A percentile compares a stretch with the other conserved stretches of the same genome.
Conservation (phyloP, 2,797 vertebrate species). For the Catamblyrhynchus diadema region DNA sequence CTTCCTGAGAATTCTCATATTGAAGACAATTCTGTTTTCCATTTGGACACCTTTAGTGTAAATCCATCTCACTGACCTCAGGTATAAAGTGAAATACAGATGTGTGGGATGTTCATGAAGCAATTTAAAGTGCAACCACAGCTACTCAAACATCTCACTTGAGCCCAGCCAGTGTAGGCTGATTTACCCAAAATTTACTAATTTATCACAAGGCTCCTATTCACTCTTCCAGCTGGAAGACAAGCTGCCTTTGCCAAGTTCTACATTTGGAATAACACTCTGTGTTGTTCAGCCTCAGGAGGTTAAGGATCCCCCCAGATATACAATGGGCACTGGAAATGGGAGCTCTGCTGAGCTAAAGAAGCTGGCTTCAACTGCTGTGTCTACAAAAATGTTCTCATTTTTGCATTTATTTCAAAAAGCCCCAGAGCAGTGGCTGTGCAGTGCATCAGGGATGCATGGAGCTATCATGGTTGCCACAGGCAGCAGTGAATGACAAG, state of each 20-base stretch:
- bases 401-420: neutral
- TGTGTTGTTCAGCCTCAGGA: neutral
- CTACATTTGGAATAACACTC: neutral
- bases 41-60: neutral
- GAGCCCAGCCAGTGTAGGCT: neutral
- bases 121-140: neutral
- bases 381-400: neutral
- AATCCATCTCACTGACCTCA: neutral
- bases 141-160: neutral
- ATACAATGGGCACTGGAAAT: neutral
- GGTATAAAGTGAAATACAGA: neutral
- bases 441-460: neutral
- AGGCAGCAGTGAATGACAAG: neutral
- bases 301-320: neutral
- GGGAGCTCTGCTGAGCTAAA: neutral
- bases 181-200: neutral
- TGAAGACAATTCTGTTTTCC: neutral
- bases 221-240: neutral
- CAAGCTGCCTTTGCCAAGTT: neutral
- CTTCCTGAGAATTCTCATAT: neutral
- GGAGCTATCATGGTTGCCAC: neutral
- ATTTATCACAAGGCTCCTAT: neutral
- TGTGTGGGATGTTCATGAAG: neutral
- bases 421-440: neutral
- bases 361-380: neutral